phyloP scores from a whole-genome alignment of 2,888 invertebrate genomes.

The Hoplodrina blanda region DNA sequence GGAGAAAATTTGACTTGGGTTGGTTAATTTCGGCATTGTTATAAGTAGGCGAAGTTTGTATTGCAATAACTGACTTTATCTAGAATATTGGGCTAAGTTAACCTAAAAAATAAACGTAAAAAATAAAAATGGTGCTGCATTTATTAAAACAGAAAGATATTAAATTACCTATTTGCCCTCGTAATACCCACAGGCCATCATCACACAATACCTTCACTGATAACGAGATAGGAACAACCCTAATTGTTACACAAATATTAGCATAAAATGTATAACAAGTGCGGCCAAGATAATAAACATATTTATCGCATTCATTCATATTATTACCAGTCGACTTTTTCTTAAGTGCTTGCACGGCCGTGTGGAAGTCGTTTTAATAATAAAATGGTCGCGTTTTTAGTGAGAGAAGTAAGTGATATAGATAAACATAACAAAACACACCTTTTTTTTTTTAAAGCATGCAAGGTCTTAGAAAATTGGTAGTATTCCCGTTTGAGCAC shows the following conservation, averaged over 20 bases:
- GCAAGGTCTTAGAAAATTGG: too few relatives aligned
- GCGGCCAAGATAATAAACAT: conserved; percentile 16
- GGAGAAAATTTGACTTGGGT: too few relatives aligned
- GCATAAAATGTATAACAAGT: neutral
- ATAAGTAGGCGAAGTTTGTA: too few relatives aligned
- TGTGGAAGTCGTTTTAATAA: conserved; percentile 14
- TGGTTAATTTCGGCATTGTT: too few relatives aligned
- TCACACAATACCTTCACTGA: neutral
- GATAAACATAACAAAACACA: neutral
- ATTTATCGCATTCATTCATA: conserved; percentile 10
- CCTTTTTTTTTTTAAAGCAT: too few relatives aligned
- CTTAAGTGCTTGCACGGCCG: conserved; percentile 17
- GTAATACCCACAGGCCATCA: neutral
- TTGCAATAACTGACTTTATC: too few relatives aligned
- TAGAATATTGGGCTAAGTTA: too few relatives aligned
- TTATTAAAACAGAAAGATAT: too few relatives aligned
- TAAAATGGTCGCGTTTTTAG: conserved; percentile 33
- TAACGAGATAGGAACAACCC: neutral
- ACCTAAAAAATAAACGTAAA: too few relatives aligned
- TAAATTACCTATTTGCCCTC: too few relatives aligned
- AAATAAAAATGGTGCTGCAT: too few relatives aligned
- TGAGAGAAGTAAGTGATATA: conserved; percentile 37
- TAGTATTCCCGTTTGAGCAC: too few relatives aligned
- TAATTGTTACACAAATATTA: conserved; percentile 32
- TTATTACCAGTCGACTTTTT: conserved; percentile 15